Conservation (phyloP, 1,140 invertebrate genomes). For the Bombus pyrosoma region DNA sequence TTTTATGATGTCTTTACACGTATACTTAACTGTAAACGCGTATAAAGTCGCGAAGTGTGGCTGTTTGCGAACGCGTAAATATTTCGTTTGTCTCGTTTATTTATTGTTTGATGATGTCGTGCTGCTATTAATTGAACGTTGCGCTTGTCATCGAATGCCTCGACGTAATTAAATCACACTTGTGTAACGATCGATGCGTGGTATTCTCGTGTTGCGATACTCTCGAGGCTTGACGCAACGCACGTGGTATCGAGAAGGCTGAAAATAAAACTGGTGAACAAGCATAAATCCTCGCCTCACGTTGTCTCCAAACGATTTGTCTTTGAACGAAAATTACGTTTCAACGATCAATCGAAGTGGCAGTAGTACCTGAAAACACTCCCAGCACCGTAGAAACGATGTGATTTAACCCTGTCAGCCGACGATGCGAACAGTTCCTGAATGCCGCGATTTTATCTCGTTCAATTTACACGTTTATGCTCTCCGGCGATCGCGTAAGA, state of each 20-base stretch:
- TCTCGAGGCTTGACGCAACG: neutral
- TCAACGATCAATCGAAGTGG: constrained; percentile 41
- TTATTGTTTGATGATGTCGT: neutral
- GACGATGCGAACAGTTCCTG: neutral
- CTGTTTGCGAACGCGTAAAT: constrained; percentile 14
- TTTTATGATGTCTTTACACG: neutral
- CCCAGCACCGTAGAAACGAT: constrained; percentile 38
- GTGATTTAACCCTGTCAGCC: constrained; percentile 30
- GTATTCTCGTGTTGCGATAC: neutral
- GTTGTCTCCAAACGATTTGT: constrained; percentile 11
- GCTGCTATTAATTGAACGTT: neutral
- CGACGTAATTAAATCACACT: neutral
- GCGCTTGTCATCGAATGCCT: neutral
- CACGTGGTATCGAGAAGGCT: neutral
- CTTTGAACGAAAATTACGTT: constrained; percentile 12
- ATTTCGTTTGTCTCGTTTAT: neutral
- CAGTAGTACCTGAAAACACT: constrained; percentile 46
- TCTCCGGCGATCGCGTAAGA: neutral
- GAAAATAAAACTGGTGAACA: constrained; percentile 2
- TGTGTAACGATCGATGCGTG: constrained; percentile 2
- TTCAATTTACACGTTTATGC: constrained; percentile 6
- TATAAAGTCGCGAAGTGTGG: neutral
- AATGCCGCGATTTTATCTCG: neutral
- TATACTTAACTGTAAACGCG: neutral
- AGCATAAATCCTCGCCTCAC: neutral